Evolutionary conservation across 2,888 invertebrate genomes (phyloP).

Genomic region (Scaptomyza caliginosa): DNA sequence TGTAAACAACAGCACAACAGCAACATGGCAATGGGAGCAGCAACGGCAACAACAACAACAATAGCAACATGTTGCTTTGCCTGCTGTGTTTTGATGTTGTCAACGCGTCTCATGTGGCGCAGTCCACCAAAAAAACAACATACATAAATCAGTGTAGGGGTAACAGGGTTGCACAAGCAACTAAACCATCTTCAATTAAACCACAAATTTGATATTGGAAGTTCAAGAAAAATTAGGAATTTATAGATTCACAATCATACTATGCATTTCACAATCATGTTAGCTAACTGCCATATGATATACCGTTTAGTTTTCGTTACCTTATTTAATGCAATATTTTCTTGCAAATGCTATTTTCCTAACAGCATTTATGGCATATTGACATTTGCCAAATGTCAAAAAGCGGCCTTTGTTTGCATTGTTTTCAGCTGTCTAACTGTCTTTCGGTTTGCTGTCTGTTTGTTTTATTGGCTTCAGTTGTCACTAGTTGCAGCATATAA

Average conservation of each 20-base stretch:
- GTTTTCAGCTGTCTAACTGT: slow-evolving; percentile 19
- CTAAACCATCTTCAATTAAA: slow-evolving; percentile 47
- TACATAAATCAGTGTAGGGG: slow-evolving; percentile 37
- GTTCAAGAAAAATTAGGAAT: neutral
- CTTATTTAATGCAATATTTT: slow-evolving; percentile 12
- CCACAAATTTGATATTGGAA: neutral
- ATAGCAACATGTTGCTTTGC: slow-evolving; percentile 57
- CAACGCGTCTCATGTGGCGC: slow-evolving; percentile 40
- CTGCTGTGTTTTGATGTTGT: slow-evolving; percentile 34
- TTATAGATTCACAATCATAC: too few relatives aligned
- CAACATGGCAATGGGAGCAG: slow-evolving; percentile 24
- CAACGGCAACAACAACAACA: slow-evolving; percentile 2
- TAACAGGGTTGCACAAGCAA: slow-evolving; percentile 22
- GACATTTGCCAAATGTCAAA: slow-evolving; percentile 78
- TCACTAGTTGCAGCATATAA: slow-evolving; percentile 25
- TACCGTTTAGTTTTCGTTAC: neutral
- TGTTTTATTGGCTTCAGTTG: slow-evolving; percentile 41
- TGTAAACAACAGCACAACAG: slow-evolving; percentile 57
- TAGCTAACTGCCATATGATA: too few relatives aligned
- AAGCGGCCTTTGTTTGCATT: slow-evolving; percentile 59
- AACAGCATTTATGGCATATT: slow-evolving; percentile 58
- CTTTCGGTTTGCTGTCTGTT: neutral
- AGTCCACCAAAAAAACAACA: slow-evolving; percentile 13
- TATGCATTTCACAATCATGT: too few relatives aligned
- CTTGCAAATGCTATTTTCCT: slow-evolving; percentile 16